These are phyloP conservation scores for Leptarthrus brevirostris DNA, from an alignment of 2,888 invertebrate species.

Conservation along the genomic window DNA sequence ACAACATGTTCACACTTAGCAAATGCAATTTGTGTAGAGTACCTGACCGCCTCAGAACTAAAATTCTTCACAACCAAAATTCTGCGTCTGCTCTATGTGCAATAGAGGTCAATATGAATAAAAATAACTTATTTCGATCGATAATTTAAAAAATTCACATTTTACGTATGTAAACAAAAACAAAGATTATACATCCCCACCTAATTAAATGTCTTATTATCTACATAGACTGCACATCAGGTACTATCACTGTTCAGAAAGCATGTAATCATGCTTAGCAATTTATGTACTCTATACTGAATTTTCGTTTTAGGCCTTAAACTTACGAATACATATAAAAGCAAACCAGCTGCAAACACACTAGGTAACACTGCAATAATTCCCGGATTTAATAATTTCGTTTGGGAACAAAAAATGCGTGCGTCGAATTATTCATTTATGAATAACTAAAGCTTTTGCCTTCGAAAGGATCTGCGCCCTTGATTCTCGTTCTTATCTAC, in stretches of 20 bases:
- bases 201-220: too few relatives aligned
- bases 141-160: neutral
- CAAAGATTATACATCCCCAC: neutral
- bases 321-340: too few relatives aligned
- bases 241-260: constrained; percentile 23
- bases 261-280: constrained; percentile 7
- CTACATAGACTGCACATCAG: constrained; percentile 18
- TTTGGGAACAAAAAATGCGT: constrained; percentile 12
- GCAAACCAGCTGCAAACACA: neutral
- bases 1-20: constrained; percentile 14
- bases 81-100: neutral
- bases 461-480: constrained; percentile 49
- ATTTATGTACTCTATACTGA: neutral
- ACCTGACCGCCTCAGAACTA: constrained; percentile 6
- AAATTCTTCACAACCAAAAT: neutral
- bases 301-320: too few relatives aligned
- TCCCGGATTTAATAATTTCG: neutral
- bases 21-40: constrained; percentile 22
- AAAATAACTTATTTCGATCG: constrained; percentile 9
- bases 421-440: neutral
- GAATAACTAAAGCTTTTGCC: constrained; percentile 18
- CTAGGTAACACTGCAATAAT: neutral
- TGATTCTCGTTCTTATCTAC: constrained; percentile 26
- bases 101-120: neutral
- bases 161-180: neutral